Conservation (phyloP, 2,797 vertebrate genomes). For the Bufotes viridis region DNA sequence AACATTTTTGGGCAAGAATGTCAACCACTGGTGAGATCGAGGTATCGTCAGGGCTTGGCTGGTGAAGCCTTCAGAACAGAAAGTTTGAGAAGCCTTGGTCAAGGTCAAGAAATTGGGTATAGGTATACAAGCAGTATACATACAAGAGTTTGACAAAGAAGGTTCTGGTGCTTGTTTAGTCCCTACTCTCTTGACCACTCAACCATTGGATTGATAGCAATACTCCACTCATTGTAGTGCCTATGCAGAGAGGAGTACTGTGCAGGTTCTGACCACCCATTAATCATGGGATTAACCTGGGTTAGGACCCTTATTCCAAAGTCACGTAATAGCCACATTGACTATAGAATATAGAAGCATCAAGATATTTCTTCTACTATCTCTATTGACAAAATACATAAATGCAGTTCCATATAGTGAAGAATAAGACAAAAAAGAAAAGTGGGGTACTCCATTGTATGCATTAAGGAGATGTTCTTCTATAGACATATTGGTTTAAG, state of each 20-base stretch:
- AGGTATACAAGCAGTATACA: neutral
- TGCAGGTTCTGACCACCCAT: neutral
- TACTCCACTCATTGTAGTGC: too few relatives aligned
- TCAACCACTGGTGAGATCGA: too few relatives aligned
- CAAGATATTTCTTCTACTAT: neutral
- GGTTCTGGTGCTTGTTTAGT: too few relatives aligned
- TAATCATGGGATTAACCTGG: neutral
- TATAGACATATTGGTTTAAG: too few relatives aligned
- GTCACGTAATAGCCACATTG: neutral
- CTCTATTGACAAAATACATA: neutral
- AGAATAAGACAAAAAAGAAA: neutral
- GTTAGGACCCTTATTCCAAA: neutral
- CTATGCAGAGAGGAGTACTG: neutral
- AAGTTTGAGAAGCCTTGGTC: neutral
- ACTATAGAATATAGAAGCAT: neutral
- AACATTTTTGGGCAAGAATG: too few relatives aligned
- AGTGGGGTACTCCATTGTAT: neutral
- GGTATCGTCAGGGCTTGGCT: neutral
- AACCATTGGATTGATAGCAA: too few relatives aligned
- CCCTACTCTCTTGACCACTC: too few relatives aligned
- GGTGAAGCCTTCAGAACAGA: neutral
- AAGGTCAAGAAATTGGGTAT: neutral
- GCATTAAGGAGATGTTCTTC: neutral
- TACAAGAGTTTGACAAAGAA: too few relatives aligned
- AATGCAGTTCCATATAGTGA: neutral